phyloP scores from a whole-genome alignment of 2,888 invertebrate species.

The Campoplex nolae region DNA sequence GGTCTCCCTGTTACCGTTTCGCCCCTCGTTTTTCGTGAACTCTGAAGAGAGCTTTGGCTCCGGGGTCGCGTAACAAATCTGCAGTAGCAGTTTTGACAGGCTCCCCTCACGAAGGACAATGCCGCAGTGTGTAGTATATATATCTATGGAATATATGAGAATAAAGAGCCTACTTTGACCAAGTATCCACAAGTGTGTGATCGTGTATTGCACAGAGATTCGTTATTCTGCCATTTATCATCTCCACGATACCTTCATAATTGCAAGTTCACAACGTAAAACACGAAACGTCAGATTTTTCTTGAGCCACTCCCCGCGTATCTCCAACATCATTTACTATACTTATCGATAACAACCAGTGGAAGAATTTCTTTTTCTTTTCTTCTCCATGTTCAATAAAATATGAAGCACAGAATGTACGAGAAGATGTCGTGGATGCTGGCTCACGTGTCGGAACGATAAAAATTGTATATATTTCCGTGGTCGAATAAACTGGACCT shows the following conservation, averaged over 20 bases:
- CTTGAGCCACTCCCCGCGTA: neutral
- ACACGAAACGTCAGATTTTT: neutral
- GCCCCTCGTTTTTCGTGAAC: conserved; percentile 63
- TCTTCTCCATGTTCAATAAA: neutral
- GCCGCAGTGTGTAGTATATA: conserved; percentile 33
- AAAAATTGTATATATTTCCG: conserved; percentile 41
- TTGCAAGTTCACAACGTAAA: conserved; percentile 31
- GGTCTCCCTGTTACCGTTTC: conserved; percentile 63
- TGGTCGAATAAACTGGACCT: conserved; percentile 15
- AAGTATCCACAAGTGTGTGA: conserved; percentile 75
- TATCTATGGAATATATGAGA: conserved; percentile 53
- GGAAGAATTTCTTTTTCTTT: conserved; percentile 1
- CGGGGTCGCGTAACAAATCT: conserved; percentile 81
- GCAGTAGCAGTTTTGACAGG: conserved; percentile 82
- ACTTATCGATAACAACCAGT: neutral
- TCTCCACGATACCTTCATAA: conserved; percentile 64
- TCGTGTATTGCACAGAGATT: conserved; percentile 78
- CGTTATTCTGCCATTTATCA: conserved; percentile 76
- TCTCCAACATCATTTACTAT: neutral
- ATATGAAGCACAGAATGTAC: neutral
- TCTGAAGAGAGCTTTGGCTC: conserved; percentile 36
- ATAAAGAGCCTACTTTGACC: conserved; percentile 57
- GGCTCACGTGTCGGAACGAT: neutral
- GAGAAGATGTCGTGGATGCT: neutral
- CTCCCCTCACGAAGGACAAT: conserved; percentile 76